Conservation (phyloP, 2,797 vertebrate genomes). For the Scarus forsteni region DNA sequence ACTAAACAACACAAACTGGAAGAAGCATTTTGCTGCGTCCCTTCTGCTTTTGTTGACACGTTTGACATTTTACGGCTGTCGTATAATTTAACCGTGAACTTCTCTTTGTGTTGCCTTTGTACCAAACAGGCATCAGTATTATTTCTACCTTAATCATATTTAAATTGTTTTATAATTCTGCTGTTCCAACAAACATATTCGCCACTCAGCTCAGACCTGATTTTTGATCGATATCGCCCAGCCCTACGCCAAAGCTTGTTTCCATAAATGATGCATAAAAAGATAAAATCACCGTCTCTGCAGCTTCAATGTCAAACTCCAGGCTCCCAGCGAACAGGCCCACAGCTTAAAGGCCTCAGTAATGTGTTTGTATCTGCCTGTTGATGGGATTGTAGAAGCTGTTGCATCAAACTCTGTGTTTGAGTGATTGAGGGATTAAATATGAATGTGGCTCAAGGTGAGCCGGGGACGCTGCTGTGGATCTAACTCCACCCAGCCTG, state of each 20-base stretch:
- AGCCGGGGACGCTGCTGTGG: conserved; percentile 29
- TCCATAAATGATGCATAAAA: conserved; percentile 13
- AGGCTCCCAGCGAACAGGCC: conserved; percentile 26
- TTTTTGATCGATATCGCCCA: too few species aligned
- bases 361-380: conserved; percentile 22
- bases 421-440: conserved; percentile 57
- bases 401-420: conserved; percentile 29
- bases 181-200: too few species aligned
- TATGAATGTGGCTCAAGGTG: conserved; percentile 56
- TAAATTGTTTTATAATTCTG: too few species aligned
- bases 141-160: too few species aligned
- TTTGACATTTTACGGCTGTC: too few species aligned
- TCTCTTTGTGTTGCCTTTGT: too few species aligned
- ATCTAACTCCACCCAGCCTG: conserved; percentile 46
- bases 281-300: conserved; percentile 45
- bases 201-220: too few species aligned
- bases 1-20: too few species aligned
- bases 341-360: conserved; percentile 17
- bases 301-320: conserved; percentile 46
- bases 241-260: background rate
- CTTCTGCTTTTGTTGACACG: too few species aligned
- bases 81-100: too few species aligned
- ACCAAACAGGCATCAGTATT: too few species aligned
- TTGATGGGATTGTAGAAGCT: conserved; percentile 9
- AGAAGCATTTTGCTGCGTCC: too few species aligned